phyloP scores from a whole-genome alignment of 2,888 invertebrate species.

The Rapana venosa region DNA sequence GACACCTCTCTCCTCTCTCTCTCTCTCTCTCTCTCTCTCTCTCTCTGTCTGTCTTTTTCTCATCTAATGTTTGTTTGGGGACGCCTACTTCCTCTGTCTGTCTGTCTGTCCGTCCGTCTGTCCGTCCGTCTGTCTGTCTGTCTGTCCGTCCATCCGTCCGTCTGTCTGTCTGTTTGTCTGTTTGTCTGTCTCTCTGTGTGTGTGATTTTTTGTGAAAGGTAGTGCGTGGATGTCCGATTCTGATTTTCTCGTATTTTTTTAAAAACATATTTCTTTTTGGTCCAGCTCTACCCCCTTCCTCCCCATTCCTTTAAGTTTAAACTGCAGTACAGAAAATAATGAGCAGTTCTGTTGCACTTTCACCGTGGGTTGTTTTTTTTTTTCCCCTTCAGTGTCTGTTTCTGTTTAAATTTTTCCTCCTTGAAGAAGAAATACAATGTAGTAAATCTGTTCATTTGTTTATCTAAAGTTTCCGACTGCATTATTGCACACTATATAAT shows the following conservation, averaged over 20 bases:
- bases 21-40: not conserved
- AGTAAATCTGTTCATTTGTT: no score
- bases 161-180: not conserved
- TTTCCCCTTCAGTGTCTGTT: not conserved
- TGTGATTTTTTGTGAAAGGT: constrained; percentile 1
- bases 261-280: no score
- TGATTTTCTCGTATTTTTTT: no score
- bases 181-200: not conserved
- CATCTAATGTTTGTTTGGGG: not conserved
- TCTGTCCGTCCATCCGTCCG: not conserved
- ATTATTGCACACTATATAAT: no score
- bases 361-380: no score
- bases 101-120: not conserved
- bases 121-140: not conserved
- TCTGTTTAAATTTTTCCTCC: not conserved
- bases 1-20: not conserved
- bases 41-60: not conserved
- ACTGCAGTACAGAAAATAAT: no score
- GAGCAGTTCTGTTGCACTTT: no score
- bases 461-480: no score
- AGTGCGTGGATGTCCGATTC: no score
- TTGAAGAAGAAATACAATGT: no score
- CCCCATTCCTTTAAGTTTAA: no score
- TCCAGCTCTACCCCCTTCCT: no score
- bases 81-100: not conserved